A percentile compares a stretch with the other conserved stretches of the same genome.
Evolutionary conservation across 2,797 vertebrate genomes (phyloP).

Genomic region (Ctenosaura bakeri): DNA sequence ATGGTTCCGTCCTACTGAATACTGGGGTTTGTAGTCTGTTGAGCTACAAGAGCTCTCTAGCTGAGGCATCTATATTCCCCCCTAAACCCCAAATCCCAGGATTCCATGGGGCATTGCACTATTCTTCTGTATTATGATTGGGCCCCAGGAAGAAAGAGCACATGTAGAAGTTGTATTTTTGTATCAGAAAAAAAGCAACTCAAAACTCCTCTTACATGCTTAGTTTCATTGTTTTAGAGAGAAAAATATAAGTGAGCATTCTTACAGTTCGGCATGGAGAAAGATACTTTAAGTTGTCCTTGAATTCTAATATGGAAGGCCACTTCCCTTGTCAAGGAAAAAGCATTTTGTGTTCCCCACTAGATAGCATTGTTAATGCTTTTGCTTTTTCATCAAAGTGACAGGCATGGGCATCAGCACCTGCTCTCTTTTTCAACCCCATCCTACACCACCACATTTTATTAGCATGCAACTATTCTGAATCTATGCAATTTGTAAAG

Average conservation of each 20-base stretch:
- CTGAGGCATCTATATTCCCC: too few species aligned
- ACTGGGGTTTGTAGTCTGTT: too few species aligned
- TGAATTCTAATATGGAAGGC: constrained; percentile 37
- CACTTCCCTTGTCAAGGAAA: constrained; percentile 28
- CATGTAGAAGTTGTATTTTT: background rate
- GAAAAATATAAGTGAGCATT: background rate
- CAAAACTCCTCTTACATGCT: background rate
- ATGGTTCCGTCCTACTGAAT: too few species aligned
- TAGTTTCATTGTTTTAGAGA: background rate
- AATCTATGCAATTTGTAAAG: background rate
- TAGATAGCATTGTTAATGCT: background rate
- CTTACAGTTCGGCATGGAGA: background rate
- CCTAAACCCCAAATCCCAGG: too few species aligned
- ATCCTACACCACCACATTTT: constrained; percentile 25
- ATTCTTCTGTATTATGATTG: too few species aligned
- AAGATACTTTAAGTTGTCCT: rapidly evolving
- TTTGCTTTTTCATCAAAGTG: constrained; percentile 30
- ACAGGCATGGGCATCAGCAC: constrained; percentile 2
- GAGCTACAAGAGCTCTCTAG: too few species aligned
- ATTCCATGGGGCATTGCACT: too few species aligned
- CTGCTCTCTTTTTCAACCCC: constrained; percentile 27
- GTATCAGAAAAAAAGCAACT: background rate
- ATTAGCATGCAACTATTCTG: constrained; percentile 39
- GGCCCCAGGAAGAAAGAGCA: too few species aligned
- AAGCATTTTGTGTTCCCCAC: constrained; percentile 17